These are phyloP conservation scores for Albula goreensis DNA, from an alignment of 2,113 vertebrate genomes.

Conservation along the genomic window DNA sequence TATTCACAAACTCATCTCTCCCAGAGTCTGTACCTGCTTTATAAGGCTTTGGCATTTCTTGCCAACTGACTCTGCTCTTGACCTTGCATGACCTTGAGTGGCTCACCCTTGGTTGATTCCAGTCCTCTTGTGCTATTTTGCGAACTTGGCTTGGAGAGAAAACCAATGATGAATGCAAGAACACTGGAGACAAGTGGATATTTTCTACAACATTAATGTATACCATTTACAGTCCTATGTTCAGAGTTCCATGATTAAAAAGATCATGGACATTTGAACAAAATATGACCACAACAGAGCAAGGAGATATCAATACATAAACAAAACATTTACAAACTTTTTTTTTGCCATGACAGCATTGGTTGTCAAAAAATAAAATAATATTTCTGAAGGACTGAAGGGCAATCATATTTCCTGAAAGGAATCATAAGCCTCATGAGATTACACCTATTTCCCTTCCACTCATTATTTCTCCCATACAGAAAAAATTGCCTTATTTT, in stretches of 20 bases:
- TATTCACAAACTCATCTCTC: background rate
- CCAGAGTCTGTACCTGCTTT: background rate
- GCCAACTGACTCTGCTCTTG: background rate
- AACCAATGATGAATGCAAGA: background rate
- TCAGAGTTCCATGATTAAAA: too few species aligned
- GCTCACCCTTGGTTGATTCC: background rate
- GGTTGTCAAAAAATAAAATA: background rate
- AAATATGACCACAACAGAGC: too few species aligned
- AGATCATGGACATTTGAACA: too few species aligned
- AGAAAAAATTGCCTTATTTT: background rate
- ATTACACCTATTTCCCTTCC: background rate
- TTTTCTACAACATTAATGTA: background rate
- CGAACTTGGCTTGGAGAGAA: background rate
- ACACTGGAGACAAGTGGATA: background rate
- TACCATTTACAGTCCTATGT: too few species aligned
- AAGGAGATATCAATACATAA: too few species aligned
- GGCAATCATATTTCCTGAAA: slow-evolving; percentile 11
- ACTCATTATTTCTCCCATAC: background rate
- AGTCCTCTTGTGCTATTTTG: too few species aligned
- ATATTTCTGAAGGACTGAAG: slow-evolving; percentile 13
- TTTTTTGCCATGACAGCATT: background rate
- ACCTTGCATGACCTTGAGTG: background rate
- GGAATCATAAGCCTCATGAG: background rate
- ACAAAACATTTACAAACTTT: background rate
- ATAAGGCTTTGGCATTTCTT: background rate